A percentile compares a stretch with the other conserved stretches of the same genome.
Evolutionary conservation across 2,888 invertebrate genomes (phyloP).

Genomic region (Cremastobaeus sp.): DNA sequence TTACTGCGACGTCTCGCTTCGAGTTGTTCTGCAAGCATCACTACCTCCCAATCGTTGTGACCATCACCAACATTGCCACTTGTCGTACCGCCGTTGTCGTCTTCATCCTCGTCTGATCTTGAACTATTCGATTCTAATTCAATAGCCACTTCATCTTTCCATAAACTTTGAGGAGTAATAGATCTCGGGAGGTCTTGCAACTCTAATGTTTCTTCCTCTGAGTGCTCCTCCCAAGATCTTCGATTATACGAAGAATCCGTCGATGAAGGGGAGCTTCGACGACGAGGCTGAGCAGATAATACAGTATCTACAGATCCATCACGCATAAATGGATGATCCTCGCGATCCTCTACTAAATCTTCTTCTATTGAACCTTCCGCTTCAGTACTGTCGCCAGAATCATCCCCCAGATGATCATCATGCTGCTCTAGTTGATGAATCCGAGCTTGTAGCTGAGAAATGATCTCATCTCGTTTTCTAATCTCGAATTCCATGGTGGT

Average conservation of each 20-base stretch:
- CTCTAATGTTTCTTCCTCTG: slow-evolving; percentile 84
- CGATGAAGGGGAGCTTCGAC: slow-evolving; percentile 67
- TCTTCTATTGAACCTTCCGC: slow-evolving; percentile 74
- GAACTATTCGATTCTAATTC: slow-evolving; percentile 78
- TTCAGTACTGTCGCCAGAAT: slow-evolving; percentile 73
- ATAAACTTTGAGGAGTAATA: slow-evolving; percentile 76
- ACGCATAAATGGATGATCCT: slow-evolving; percentile 79
- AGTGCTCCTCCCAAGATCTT: slow-evolving; percentile 86
- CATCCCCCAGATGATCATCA: slow-evolving; percentile 56
- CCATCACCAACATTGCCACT: slow-evolving; percentile 64
- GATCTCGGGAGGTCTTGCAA: slow-evolving; percentile 82
- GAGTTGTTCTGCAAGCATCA: slow-evolving; percentile 87
- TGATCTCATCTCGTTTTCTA: slow-evolving; percentile 88
- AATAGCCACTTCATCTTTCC: slow-evolving; percentile 77
- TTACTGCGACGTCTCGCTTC: slow-evolving; percentile 74
- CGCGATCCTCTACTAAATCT: slow-evolving; percentile 78
- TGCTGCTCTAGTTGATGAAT: slow-evolving; percentile 83
- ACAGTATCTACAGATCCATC: slow-evolving; percentile 78
- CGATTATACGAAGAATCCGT: slow-evolving; percentile 77
- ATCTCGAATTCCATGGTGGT: slow-evolving; percentile 89
- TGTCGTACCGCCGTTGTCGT: slow-evolving; percentile 62
- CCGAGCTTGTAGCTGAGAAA: slow-evolving; percentile 86
- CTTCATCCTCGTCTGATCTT: slow-evolving; percentile 72
- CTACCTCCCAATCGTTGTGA: slow-evolving; percentile 86
- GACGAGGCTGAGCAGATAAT: slow-evolving; percentile 68